Conservation (phyloP, 2,113 vertebrate genomes). For the Corvus cornix region DNA sequence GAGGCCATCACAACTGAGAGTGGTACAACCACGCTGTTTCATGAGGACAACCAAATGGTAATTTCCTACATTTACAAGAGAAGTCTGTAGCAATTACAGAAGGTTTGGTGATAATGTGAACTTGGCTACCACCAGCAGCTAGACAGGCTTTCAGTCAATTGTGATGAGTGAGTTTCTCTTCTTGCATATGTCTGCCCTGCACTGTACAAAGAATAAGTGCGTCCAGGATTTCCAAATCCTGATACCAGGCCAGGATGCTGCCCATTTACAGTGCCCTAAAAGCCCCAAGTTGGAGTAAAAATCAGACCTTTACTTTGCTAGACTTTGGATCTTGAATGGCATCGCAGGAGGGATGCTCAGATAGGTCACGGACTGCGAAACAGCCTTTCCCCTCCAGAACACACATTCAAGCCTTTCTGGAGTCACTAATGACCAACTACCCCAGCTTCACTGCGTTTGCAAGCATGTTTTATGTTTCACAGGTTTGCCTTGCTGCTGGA, state of each 20-base stretch:
- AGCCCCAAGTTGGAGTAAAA: fast-evolving
- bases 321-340: not conserved
- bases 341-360: not conserved
- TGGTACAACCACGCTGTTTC: not conserved
- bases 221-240: not conserved
- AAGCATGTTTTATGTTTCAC: not conserved
- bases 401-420: fast-evolving
- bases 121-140: not conserved
- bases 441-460: fast-evolving
- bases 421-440: not conserved
- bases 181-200: not conserved
- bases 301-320: not conserved
- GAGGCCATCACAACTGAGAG: not conserved
- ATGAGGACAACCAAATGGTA: not conserved
- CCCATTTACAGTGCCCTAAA: not conserved
- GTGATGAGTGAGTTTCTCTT: not conserved
- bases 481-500: not conserved
- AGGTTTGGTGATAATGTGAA: not conserved
- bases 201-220: not conserved
- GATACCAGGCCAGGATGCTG: not conserved
- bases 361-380: fast-evolving
- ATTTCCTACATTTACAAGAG: not conserved
- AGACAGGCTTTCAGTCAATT: fast-evolving
- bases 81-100: not conserved
- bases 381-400: not conserved